phyloP scores from a whole-genome alignment of 2,113 vertebrate species.

The Amazona guildingii region DNA sequence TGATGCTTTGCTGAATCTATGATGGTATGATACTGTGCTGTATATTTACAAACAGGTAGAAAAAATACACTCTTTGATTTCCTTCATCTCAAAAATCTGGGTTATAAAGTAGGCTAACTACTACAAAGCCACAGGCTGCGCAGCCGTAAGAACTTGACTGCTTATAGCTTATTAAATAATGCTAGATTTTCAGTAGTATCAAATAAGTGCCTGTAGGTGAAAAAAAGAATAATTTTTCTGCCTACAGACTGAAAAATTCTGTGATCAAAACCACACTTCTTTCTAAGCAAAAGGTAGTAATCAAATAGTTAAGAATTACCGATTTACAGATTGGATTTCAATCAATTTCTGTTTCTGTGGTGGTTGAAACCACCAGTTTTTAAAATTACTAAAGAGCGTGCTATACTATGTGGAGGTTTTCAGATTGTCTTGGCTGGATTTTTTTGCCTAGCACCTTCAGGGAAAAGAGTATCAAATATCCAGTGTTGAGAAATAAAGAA shows the following conservation, averaged over 20 bases:
- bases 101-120: neutral
- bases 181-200: neutral
- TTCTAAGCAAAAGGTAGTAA: neutral
- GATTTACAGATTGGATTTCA: neutral
- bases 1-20: neutral
- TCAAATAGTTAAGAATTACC: neutral
- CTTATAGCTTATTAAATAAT: neutral
- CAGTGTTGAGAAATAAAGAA: constrained; percentile 84
- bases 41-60: neutral
- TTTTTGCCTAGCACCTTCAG: constrained; percentile 85
- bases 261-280: neutral
- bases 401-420: constrained; percentile 75
- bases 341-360: neutral
- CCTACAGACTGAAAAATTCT: neutral
- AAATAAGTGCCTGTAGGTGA: neutral
- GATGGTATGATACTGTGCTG: neutral
- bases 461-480: constrained; percentile 78
- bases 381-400: constrained; percentile 78
- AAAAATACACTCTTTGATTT: neutral
- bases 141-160: neutral
- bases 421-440: constrained; percentile 79
- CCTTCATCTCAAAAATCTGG: neutral
- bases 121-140: neutral
- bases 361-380: neutral
- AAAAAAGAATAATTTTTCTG: neutral